Evolutionary conservation across 2,113 vertebrate species (phyloP).

Genomic region (Aspiorhynchus laticeps): DNA sequence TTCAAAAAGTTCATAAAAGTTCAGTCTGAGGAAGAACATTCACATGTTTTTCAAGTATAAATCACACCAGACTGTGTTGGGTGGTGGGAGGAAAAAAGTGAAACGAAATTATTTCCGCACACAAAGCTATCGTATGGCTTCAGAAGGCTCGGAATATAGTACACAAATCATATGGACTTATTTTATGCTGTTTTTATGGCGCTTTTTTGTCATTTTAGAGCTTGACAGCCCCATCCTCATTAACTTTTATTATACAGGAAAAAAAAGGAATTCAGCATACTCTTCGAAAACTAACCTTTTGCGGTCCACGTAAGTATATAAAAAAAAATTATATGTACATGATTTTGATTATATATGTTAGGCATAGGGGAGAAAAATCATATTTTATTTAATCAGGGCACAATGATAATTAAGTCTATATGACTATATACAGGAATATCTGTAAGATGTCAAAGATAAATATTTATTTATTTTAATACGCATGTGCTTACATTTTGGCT

Average conservation of each 20-base stretch:
- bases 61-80: conserved; percentile 1
- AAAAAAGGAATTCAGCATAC: background rate
- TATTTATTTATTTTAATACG: too few species aligned
- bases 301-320: background rate
- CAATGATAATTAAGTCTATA: too few species aligned
- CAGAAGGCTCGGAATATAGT: background rate
- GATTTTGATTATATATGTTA: too few species aligned
- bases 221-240: background rate
- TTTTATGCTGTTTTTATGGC: conserved; percentile 1
- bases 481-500: too few species aligned
- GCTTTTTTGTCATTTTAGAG: background rate
- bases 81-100: conserved; percentile 1
- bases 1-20: conserved; percentile 31
- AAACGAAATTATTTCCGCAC: conserved; percentile 9
- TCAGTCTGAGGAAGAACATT: conserved; percentile 19
- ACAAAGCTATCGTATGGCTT: background rate
- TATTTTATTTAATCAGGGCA: too few species aligned
- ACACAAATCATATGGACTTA: background rate
- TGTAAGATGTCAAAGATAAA: too few species aligned
- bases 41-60: conserved; percentile 17
- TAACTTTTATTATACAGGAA: background rate
- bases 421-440: too few species aligned
- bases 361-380: too few species aligned
- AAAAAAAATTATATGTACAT: too few species aligned
- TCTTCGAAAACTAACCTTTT: background rate